Base-by-base conservation (phyloP, 2,888 invertebrate species). In the Poecilobothrus nobilitatus region DNA sequence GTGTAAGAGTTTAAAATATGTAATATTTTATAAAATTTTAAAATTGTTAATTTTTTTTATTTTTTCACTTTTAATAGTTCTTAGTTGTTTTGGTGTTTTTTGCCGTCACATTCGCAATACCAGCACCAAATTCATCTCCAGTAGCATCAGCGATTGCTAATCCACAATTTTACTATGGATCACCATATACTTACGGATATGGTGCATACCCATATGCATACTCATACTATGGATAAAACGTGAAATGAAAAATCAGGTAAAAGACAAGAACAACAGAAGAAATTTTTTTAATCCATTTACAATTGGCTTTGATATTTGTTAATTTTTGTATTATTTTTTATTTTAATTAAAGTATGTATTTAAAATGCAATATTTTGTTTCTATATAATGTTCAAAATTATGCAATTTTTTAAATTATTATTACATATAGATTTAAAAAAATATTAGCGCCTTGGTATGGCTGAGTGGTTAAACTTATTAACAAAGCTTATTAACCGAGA, bases 101-200 rank as follows among this genome's bases (percentile, higher is more conserved):
- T 68, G 79, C 77, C 62, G 74, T 75, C 65, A 73, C 76, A 68
- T 63, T 76, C 69, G 78, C 80, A 68, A 74, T 73, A 5, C 79
- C 79, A 22, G 73, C 75, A 65, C 72, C 78, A 12, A 74, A 21
- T 21, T 66, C 68, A 34, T 12, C n/a, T n/a, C 61, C 68, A 33
- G 64, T 15, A 20, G 53, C 68, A 66, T 65, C 66, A 10, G 67
- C 72, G 1, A 67, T 20, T 18, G 22, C 66, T 21, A 73, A 74
- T 7, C 78, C 79, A 9, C 79, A 79, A 69, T 73, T 74, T 62
- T 78, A 76, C 63, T 78, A 78, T 65, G 75, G 78, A 33, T 74
- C 74, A 34, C 79, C 79, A n/a, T 79, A 78, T 67, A 76, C 74
- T 66, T 78, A 78, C 71, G 75, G 75, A 18, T 66, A 66, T 67